These are phyloP conservation scores for Drosophila pallidifrons DNA, from an alignment of 1,140 invertebrate genomes.

Conservation along the genomic window DNA sequence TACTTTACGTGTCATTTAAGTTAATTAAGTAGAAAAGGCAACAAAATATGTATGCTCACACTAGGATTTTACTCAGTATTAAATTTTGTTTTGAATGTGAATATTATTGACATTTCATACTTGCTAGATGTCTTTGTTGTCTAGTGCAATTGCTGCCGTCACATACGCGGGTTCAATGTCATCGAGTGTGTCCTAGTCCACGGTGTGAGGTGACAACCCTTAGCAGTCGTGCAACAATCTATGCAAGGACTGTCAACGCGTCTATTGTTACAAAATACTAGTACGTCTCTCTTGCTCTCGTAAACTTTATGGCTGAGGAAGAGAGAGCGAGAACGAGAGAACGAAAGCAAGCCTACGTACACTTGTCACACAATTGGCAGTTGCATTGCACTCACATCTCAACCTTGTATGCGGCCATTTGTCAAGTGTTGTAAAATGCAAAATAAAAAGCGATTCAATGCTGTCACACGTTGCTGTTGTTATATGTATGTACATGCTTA, in stretches of 20 bases:
- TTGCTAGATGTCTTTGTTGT: not conserved
- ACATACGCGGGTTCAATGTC: constrained; percentile 45
- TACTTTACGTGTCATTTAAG: too few species aligned
- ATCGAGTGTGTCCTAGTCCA: constrained; percentile 2
- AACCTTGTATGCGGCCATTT: constrained; percentile 69
- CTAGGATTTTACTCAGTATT: too few species aligned
- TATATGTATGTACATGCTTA: not conserved
- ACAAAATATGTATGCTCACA: too few species aligned
- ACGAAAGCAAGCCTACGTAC: constrained; percentile 1
- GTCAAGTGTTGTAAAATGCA: constrained; percentile 49
- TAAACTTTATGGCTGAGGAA: not conserved
- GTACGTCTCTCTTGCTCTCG: constrained; percentile 1
- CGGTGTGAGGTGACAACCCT: not conserved
- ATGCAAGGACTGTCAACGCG: constrained; percentile 29
- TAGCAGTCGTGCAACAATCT: constrained; percentile 5
- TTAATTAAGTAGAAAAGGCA: too few species aligned
- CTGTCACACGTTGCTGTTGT: not conserved
- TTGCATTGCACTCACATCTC: constrained; percentile 30
- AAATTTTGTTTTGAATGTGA: too few species aligned
- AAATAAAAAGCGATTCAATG: constrained; percentile 16
- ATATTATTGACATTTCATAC: too few species aligned
- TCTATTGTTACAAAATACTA: constrained; percentile 28
- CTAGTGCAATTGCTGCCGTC: not conserved
- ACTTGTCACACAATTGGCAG: constrained; percentile 23
- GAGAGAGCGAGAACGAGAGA: not conserved